Base-by-base conservation (phyloP, 2,888 invertebrate species). In the Thymelicus lineola region DNA sequence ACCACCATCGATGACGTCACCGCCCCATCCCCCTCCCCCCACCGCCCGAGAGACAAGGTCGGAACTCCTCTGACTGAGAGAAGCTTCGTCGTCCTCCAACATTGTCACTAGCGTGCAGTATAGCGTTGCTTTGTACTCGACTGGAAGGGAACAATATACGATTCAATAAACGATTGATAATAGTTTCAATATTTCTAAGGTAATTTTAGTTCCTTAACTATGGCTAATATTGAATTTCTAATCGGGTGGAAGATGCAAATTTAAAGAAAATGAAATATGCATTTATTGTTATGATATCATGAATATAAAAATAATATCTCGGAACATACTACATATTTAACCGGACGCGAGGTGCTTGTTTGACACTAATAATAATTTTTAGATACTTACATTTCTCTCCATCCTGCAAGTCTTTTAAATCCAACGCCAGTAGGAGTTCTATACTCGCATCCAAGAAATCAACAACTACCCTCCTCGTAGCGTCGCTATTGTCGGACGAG, bases 51-150 rank as follows among this genome's bases (percentile, higher is more conserved):
- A 65, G 36, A 77, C 55, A 59, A 73, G 46, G 72, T 65, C 20
- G 38, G 83, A 74, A 2, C 80, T 74, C 4, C 81, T 75, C 73
- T 90, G 84, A 1, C 95, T 84, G 5, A 95, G 81, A 0, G 73
- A 17, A 0, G 83, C 77, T 45, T 93, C 91, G 74, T 95, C 95
- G 77, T 95, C 95, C 76, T 95, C 94, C 7, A 95, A 79, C n/a
- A 94, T 77, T 0, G 85, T 85, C 72, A 94, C 87, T n/a, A 90
- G 76, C 5, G 86, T 87, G 14, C 89, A 86, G 84, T 90, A 88
- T 1, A 91, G 46, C 0, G 84, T 84, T 0, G 89, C 82, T 67
- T 77, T 79, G 69, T 79, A 81, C 75, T 88, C 85, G 63, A 87
- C 92, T 92, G 80, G 20, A 78, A 42, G 42, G 42, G 42, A 12